phyloP scores from a whole-genome alignment of 2,113 vertebrate genomes.

The zebrafish (Danio rerio) region DNA sequence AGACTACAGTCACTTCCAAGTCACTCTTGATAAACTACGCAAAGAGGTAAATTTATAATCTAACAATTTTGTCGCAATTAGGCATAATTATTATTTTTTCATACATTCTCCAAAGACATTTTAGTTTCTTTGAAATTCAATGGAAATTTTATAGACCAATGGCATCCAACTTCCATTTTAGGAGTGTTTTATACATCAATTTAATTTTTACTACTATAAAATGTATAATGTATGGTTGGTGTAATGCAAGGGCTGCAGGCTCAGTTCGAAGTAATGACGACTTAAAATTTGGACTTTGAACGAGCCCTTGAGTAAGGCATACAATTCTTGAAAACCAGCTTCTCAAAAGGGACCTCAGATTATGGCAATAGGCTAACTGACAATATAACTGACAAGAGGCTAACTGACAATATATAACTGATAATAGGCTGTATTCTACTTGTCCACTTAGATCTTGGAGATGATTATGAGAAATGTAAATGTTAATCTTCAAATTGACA shows the following conservation, averaged over 20 bases:
- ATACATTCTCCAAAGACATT: background rate
- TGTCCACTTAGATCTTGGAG: constrained; percentile 73
- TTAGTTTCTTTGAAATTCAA: background rate
- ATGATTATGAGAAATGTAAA: constrained; percentile 73
- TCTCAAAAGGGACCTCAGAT: background rate
- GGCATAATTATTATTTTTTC: background rate
- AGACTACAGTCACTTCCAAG: constrained; percentile 80
- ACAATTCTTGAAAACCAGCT: background rate
- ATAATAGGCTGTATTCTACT: background rate
- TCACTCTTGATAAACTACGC: constrained; percentile 76
- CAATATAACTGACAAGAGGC: too few relatives aligned
- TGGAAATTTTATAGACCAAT: background rate
- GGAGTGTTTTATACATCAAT: too few relatives aligned
- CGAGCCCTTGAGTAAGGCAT: background rate
- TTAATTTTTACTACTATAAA: background rate
- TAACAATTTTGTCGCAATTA: background rate
- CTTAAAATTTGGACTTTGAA: background rate
- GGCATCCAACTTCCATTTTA: too few relatives aligned
- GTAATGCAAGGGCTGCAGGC: background rate
- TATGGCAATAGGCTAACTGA: too few relatives aligned
- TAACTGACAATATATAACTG: background rate
- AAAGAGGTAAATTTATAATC: too few relatives aligned
- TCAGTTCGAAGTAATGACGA: background rate
- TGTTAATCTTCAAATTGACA: constrained; percentile 76
- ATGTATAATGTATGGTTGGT: background rate